A percentile compares a stretch with the other conserved stretches of the same genome.
phyloP scores from a whole-genome alignment of 2,888 invertebrate genomes.

The Lasioglossum morio region DNA sequence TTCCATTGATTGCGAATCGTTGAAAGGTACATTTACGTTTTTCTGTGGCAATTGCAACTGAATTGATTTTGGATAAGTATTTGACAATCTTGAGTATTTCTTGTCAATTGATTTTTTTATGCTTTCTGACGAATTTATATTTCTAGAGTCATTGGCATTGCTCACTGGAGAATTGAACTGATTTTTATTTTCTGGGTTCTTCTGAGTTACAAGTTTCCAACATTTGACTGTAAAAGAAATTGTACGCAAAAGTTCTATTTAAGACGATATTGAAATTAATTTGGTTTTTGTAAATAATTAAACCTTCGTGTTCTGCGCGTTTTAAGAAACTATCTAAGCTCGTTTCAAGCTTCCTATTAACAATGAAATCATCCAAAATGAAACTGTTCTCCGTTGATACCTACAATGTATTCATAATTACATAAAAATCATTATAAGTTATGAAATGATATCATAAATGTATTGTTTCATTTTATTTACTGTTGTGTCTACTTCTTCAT shows the following conservation, averaged over 20 bases:
- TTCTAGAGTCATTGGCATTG: not conserved
- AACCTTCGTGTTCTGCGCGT: constrained; percentile 62
- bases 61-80: constrained; percentile 30
- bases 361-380: constrained; percentile 58
- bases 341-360: constrained; percentile 65
- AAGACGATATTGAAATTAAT: constrained; percentile 55
- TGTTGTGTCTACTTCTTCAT: constrained; percentile 48
- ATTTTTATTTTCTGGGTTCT: constrained; percentile 38
- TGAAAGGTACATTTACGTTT: constrained; percentile 25
- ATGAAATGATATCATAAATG: constrained; percentile 19
- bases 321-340: constrained; percentile 72
- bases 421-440: not conserved
- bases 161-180: constrained; percentile 16
- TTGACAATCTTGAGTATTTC: constrained; percentile 7
- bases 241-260: constrained; percentile 39
- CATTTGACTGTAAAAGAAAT: constrained; percentile 20
- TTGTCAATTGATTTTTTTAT: constrained; percentile 17
- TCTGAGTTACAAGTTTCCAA: constrained; percentile 38
- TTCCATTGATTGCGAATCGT: constrained; percentile 23
- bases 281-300: constrained; percentile 41
- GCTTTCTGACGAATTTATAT: not conserved
- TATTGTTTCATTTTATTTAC: constrained; percentile 17
- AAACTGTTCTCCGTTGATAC: constrained; percentile 9
- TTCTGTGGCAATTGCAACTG: constrained; percentile 29
- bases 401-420: constrained; percentile 31